Evolutionary conservation across 2,797 vertebrate genomes (phyloP).

Genomic region (Psittacula echo): DNA sequence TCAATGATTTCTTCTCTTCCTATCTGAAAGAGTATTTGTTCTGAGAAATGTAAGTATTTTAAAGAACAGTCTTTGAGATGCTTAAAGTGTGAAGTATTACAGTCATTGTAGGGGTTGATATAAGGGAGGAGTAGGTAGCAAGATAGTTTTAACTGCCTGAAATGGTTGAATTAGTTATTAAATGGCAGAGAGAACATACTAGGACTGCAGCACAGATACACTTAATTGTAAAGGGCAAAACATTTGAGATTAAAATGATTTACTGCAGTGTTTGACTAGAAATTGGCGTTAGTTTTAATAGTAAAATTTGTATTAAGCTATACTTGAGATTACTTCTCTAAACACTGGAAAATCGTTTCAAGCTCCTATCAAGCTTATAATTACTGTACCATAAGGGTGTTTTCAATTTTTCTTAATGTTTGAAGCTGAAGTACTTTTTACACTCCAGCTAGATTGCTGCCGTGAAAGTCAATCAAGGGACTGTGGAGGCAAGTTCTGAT

Average conservation of each 20-base stretch:
- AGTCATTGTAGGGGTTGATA: neutral
- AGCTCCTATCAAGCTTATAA: neutral
- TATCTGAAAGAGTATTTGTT: neutral
- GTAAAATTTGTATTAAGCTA: neutral
- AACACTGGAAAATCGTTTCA: neutral
- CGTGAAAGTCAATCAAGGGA: neutral
- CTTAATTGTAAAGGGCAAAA: neutral
- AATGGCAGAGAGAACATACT: neutral
- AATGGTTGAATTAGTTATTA: neutral
- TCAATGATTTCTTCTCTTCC: neutral
- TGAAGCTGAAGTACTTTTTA: constrained; percentile 30
- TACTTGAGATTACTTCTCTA: neutral
- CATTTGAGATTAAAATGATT: neutral
- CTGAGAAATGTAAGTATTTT: neutral
- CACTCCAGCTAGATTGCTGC: neutral
- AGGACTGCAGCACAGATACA: neutral
- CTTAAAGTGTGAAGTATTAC: neutral
- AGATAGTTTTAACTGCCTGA: neutral
- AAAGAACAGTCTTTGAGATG: neutral
- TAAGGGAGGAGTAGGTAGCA: neutral
- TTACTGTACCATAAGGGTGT: neutral
- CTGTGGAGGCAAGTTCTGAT: neutral
- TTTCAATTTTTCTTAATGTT: constrained; percentile 16
- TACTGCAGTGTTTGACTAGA: neutral
- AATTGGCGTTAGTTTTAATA: neutral